Evolutionary conservation across 2,888 invertebrate genomes (phyloP).

Genomic region (Phaedon cochleariae): DNA sequence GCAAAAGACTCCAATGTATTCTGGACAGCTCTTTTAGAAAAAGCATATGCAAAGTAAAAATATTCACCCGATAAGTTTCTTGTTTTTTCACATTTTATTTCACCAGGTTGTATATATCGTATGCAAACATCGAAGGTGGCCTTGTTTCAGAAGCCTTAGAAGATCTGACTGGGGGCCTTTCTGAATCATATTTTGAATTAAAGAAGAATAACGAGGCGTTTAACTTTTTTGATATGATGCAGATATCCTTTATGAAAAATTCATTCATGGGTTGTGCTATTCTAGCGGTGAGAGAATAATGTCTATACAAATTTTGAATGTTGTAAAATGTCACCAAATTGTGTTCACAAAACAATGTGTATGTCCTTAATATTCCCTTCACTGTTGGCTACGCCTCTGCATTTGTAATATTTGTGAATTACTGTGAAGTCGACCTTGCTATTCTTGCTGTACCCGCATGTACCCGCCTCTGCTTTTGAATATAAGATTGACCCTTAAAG

Average conservation of each 20-base stretch:
- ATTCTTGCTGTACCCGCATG: no score
- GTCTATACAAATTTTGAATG: no score
- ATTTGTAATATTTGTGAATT: no score
- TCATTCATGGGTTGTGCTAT: conserved; percentile 96
- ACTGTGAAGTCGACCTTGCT: no score
- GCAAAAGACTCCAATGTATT: conserved; percentile 88
- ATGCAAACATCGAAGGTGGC: conserved; percentile 76
- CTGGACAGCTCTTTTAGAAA: conserved; percentile 93
- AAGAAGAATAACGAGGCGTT: conserved; percentile 11
- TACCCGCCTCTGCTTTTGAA: no score
- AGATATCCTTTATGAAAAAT: conserved; percentile 86
- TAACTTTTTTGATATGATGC: conserved; percentile 83
- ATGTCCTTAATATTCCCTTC: no score
- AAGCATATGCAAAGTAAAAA: conserved; percentile 87
- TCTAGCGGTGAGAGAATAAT: conserved; percentile 72
- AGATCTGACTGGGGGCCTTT: conserved; percentile 95
- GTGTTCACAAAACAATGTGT: no score
- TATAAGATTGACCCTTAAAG: no score
- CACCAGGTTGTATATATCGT: conserved; percentile 42
- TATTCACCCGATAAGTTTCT: background rate
- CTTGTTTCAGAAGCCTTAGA: conserved; percentile 98
- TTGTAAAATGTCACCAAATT: no score
- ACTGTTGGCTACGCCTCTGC: no score
- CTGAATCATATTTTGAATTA: conserved; percentile 69
- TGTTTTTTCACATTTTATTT: background rate